Conservation (phyloP, 1,140 invertebrate species). For the Rhizoglyphus robini region DNA sequence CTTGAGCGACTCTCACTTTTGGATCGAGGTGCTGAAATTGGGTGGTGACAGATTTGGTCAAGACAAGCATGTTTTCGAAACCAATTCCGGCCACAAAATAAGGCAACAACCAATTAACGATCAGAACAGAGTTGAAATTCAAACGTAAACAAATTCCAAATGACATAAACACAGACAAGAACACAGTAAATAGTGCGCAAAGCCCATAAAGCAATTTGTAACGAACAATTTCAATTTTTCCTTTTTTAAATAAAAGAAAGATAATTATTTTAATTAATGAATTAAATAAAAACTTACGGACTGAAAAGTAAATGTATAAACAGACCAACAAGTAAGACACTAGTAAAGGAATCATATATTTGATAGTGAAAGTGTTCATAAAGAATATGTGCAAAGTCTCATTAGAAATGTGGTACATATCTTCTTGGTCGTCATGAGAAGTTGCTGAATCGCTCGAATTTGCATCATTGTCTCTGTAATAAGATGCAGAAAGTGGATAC, state of each 20-base stretch:
- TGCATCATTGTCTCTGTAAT: slow-evolving; percentile 30
- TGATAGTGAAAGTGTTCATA: slow-evolving; percentile 68
- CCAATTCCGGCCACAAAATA: slow-evolving; percentile 84
- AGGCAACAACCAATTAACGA: slow-evolving; percentile 61
- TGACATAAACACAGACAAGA: slow-evolving; percentile 79
- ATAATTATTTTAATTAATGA: slow-evolving; percentile 28
- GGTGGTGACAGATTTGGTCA: slow-evolving; percentile 85
- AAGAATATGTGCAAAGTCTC: slow-evolving; percentile 55
- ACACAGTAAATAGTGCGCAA: slow-evolving; percentile 70
- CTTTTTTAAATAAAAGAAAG: too few relatives aligned
- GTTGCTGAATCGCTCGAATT: slow-evolving; percentile 28
- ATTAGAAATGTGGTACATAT: slow-evolving; percentile 27
- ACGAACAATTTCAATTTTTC: slow-evolving; percentile 70
- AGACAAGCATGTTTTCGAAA: slow-evolving; percentile 83
- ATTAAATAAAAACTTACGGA: slow-evolving; percentile 48
- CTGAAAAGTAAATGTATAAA: slow-evolving; percentile 84
- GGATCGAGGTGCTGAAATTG: slow-evolving; percentile 80
- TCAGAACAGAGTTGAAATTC: slow-evolving; percentile 45
- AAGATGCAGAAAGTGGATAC: slow-evolving; percentile 53
- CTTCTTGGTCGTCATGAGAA: slow-evolving; percentile 2
- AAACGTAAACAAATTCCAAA: slow-evolving; percentile 86
- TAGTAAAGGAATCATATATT: slow-evolving; percentile 66
- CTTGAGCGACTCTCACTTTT: slow-evolving; percentile 82
- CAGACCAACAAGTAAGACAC: slow-evolving; percentile 72
- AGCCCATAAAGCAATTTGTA: slow-evolving; percentile 80